A percentile compares a stretch with the other conserved stretches of the same genome.
These are phyloP conservation scores for Paramormyrops hopkinsi DNA, from an alignment of 2,797 vertebrate species.

Conservation along the genomic window DNA sequence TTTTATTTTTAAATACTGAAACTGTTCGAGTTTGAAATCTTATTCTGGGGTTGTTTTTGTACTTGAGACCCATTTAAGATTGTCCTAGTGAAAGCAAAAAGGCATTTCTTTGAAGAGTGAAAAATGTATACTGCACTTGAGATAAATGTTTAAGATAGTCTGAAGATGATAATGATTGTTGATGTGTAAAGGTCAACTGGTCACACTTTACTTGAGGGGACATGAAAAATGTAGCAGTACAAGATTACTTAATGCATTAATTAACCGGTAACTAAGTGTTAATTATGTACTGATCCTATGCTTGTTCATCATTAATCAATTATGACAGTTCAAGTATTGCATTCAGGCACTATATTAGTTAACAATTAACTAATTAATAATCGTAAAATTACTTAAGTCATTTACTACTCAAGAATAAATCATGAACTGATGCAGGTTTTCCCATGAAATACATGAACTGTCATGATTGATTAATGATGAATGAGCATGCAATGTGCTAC, in stretches of 20 bases:
- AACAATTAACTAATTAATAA: not conserved
- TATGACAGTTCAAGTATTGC: not conserved
- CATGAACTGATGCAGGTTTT: not conserved
- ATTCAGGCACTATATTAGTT: not conserved
- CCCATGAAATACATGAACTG: not conserved
- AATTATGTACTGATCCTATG: not conserved
- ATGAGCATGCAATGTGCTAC: not conserved
- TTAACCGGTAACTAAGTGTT: not conserved
- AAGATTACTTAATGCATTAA: not conserved
- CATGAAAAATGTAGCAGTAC: not conserved
- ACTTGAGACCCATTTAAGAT: not conserved
- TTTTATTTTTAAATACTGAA: not conserved
- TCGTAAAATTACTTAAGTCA: not conserved
- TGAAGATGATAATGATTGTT: not conserved
- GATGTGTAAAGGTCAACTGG: not conserved
- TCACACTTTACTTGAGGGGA: not conserved
- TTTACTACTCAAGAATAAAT: not conserved
- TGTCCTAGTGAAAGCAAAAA: not conserved
- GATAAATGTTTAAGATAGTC: not conserved
- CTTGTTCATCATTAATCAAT: not conserved
- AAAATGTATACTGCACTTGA: not conserved
- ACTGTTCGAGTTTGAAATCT: not conserved
- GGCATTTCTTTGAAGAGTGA: not conserved
- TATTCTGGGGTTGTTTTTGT: not conserved
- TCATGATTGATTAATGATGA: not conserved